Evolutionary conservation across 2,888 invertebrate species (phyloP).

Genomic region (Ischnus inquisitorius): DNA sequence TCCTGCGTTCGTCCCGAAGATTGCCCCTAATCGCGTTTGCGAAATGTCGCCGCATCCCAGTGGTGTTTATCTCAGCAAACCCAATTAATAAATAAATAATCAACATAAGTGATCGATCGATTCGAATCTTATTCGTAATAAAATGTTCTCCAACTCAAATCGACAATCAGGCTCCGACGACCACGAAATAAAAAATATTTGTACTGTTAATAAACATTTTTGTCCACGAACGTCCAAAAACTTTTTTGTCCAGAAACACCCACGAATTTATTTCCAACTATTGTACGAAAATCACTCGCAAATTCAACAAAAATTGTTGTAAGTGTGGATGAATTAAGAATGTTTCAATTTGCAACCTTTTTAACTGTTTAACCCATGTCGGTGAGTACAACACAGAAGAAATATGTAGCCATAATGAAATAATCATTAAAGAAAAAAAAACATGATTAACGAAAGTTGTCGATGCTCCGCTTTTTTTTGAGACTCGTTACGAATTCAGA

Average conservation of each 20-base stretch:
- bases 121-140: background rate
- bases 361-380: too few species aligned
- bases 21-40: background rate
- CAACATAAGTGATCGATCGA: background rate
- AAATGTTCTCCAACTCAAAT: background rate
- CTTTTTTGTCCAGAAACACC: too few species aligned
- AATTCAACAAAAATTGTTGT: too few species aligned
- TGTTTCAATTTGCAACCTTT: too few species aligned
- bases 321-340: too few species aligned
- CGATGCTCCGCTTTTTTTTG: background rate
- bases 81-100: background rate
- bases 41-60: background rate
- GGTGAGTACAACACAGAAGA: background rate
- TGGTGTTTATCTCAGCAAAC: background rate
- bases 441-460: background rate
- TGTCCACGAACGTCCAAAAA: too few species aligned
- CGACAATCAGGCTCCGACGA: background rate
- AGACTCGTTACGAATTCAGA: background rate
- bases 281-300: too few species aligned
- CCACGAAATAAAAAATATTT: background rate
- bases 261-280: too few species aligned
- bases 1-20: slow-evolving; percentile 8
- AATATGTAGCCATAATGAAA: background rate
- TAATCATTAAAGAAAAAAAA: background rate
- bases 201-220: background rate